Evolutionary conservation across 2,888 invertebrate species (phyloP).

Genomic region (Ormyrus thymus): DNA sequence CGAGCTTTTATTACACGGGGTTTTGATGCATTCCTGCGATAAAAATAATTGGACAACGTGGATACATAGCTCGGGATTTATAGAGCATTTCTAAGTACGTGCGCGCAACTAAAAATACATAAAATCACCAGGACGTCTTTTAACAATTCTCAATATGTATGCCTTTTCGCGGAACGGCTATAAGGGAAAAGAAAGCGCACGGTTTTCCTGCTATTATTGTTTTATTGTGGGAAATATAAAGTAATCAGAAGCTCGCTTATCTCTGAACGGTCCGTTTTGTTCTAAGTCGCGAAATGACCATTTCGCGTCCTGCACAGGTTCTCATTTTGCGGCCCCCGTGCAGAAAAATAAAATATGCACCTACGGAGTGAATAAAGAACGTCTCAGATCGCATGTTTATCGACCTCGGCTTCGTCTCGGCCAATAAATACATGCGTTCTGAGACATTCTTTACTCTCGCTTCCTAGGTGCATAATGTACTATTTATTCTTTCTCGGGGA

Average conservation of each 20-base stretch:
- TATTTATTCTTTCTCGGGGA: too few species aligned
- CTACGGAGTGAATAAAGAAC: too few species aligned
- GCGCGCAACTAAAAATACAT: constrained; percentile 35
- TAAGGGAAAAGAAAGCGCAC: constrained; percentile 42
- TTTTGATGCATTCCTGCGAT: constrained; percentile 43
- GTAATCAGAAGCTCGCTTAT: constrained; percentile 22
- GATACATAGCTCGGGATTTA: constrained; percentile 36
- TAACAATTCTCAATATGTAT: constrained; percentile 41
- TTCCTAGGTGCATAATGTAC: too few species aligned
- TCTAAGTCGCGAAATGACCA: too few species aligned
- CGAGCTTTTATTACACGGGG: constrained; percentile 44
- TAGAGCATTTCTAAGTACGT: constrained; percentile 46
- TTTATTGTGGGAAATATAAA: constrained; percentile 29
- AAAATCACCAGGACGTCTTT: constrained; percentile 36
- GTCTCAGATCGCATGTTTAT: too few species aligned
- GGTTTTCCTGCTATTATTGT: constrained; percentile 23
- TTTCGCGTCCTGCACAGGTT: too few species aligned
- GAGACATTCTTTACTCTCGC: too few species aligned
- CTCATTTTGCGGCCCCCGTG: too few species aligned
- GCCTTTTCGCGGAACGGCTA: constrained; percentile 36
- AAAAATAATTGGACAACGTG: constrained; percentile 47
- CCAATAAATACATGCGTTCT: too few species aligned
- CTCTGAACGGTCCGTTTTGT: constrained; percentile 11
- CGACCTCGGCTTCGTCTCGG: too few species aligned
- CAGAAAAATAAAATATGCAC: too few species aligned